A percentile compares a stretch with the other conserved stretches of the same genome.
Conservation (phyloP, 2,888 invertebrate genomes). For the Lycaena phlaeas region DNA sequence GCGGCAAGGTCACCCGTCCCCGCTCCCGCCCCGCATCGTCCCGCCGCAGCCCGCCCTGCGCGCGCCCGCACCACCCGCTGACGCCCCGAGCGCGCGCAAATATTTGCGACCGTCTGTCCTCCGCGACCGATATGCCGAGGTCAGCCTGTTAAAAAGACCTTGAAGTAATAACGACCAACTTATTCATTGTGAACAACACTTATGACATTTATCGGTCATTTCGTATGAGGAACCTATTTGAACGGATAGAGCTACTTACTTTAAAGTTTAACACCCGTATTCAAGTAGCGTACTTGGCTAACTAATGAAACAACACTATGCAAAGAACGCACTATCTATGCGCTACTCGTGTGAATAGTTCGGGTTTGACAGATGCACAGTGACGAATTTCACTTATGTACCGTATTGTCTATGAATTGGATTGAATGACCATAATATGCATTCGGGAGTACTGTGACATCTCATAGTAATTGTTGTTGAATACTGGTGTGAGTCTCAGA, state of each 20-base stretch:
- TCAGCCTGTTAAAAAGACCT: constrained; percentile 64
- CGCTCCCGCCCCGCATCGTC: constrained; percentile 20
- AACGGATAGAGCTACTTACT: not conserved
- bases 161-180: constrained; percentile 65
- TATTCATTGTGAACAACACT: constrained; percentile 43
- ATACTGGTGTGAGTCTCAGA: too few relatives aligned
- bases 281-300: too few relatives aligned
- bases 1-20: constrained; percentile 56
- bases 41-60: constrained; percentile 27
- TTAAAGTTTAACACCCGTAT: too few relatives aligned
- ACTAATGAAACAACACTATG: too few relatives aligned
- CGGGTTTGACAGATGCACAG: too few relatives aligned
- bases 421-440: too few relatives aligned
- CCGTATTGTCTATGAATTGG: too few relatives aligned
- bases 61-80: constrained; percentile 24
- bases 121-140: constrained; percentile 72
- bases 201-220: constrained; percentile 42
- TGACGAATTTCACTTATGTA: too few relatives aligned
- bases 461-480: too few relatives aligned
- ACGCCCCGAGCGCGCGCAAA: constrained; percentile 57
- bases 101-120: constrained; percentile 71
- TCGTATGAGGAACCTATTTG: constrained; percentile 11
- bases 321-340: too few relatives aligned
- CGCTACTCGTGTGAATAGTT: too few relatives aligned
- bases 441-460: too few relatives aligned